Base-by-base conservation (phyloP, 30 jellyfish, hydroid and myxozoan genomes). In the Hydra vulgaris region DNA sequence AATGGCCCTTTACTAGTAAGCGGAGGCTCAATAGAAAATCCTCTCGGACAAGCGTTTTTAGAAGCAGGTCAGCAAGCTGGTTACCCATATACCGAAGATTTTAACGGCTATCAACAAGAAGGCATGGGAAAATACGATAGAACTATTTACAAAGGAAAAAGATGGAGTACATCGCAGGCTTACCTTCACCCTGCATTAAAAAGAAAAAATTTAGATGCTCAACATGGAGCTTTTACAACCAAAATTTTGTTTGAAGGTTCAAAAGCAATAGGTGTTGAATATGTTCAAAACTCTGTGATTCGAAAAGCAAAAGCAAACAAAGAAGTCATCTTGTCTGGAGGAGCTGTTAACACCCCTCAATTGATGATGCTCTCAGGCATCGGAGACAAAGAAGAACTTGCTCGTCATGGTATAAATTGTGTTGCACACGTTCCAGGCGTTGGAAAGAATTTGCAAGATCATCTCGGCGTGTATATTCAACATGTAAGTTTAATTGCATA, bases 91-190 rank as follows among this genome's bases (percentile, higher is more conserved):
- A 86, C 96, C 0, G 92, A 80, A 4, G 97, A 91, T 76, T 70
- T 91, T 88, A 91, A 91, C 24, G 97, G 97, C 22, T 91, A 21
- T 69, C 97, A 91, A 66, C 97, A 91, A 75, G 97, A 91, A 86
- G 97, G 85, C 12, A 95, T 91, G 23, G 97, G 97, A 81, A 96
- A 96, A 0, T 86, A 81, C 89, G 97, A 91, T 75, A 81, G 83
- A 89, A 91, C 96, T 18, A 76, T 87, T 1, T 68, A 86, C 83
- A 86, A 91, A 56, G 97, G 97, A 21, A 91, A 83, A 70, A 90
- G 97, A 40, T 91, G 97, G 97, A 91, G 97, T 66, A 89, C 97
- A 54, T 85, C 97, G 69, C 95, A 82, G 83, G 97, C 97, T 20
- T 91, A 91, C 76, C 69, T 91, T 24, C 85, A 92, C 23, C 97